Percentiles rank a stretch among this genome's conserved stretches.
These are phyloP conservation scores for Idris sp. DNA, from an alignment of 1,140 invertebrate species.

Conservation along the genomic window DNA sequence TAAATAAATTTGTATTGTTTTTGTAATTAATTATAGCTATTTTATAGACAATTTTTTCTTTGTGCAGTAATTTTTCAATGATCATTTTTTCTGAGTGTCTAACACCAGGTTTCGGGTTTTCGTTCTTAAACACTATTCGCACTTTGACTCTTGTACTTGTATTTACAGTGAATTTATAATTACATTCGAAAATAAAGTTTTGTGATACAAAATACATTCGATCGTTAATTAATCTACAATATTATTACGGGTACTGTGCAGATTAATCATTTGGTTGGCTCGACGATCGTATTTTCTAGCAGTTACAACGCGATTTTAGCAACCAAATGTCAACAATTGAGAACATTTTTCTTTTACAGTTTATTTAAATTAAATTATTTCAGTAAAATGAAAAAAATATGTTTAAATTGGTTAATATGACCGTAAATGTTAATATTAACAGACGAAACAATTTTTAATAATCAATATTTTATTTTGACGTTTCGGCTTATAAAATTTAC, in stretches of 20 bases:
- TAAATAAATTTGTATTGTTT: too few species aligned
- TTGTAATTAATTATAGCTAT: too few species aligned
- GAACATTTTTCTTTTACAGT: constrained; percentile 23
- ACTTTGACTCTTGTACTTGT: constrained; percentile 37
- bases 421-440: too few species aligned
- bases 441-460: too few species aligned
- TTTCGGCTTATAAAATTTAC: too few species aligned
- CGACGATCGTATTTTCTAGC: constrained; percentile 32
- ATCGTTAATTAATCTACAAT: constrained; percentile 42
- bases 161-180: constrained; percentile 54
- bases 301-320: constrained; percentile 25
- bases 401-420: too few species aligned
- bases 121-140: constrained; percentile 52
- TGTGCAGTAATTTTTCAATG: constrained; percentile 40
- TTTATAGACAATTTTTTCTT: too few species aligned
- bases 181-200: constrained; percentile 60
- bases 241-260: constrained; percentile 56
- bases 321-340: constrained; percentile 27
- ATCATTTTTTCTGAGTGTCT: constrained; percentile 11
- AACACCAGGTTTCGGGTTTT: constrained; percentile 4
- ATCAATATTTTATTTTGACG: too few species aligned
- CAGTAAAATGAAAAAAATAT: too few species aligned
- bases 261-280: constrained; percentile 48
- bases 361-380: too few species aligned
- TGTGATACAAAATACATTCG: constrained; percentile 55